Percentiles rank a stretch among this genome's conserved stretches.
phyloP scores from a whole-genome alignment of 2,797 vertebrate genomes.

The Poecilia gillii region DNA sequence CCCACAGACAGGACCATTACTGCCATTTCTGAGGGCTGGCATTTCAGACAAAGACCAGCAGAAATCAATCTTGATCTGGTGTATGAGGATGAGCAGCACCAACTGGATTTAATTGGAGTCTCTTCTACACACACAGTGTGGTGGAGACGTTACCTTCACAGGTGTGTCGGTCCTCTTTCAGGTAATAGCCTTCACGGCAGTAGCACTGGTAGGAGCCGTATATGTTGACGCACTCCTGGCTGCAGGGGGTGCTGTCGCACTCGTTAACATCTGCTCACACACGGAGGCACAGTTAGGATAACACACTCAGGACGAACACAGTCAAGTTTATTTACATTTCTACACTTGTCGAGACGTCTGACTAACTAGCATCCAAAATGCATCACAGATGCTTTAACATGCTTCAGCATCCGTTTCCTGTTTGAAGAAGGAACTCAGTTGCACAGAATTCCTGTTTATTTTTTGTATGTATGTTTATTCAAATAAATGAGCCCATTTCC shows the following conservation, averaged over 20 bases:
- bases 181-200: slow-evolving; percentile 91
- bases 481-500: background rate
- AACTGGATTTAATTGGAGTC: background rate
- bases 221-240: slow-evolving; percentile 94
- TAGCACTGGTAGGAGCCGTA: slow-evolving; percentile 97
- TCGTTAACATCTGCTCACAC: slow-evolving; percentile 90
- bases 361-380: background rate
- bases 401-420: background rate
- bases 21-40: no score
- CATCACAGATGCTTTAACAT: background rate
- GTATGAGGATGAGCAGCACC: no score
- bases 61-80: no score
- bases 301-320: background rate
- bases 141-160: slow-evolving; percentile 85
- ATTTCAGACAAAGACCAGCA: no score
- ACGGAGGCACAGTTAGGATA: background rate
- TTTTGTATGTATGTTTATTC: no score
- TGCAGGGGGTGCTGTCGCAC: slow-evolving; percentile 88
- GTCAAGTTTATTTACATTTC: background rate
- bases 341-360: background rate
- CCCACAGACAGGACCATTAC: no score
- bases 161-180: slow-evolving; percentile 89
- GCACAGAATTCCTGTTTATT: no score
- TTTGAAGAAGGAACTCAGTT: no score
- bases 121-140: background rate